These are phyloP conservation scores for Papilio gigon DNA, from an alignment of 2,888 invertebrate genomes.

Conservation along the genomic window DNA sequence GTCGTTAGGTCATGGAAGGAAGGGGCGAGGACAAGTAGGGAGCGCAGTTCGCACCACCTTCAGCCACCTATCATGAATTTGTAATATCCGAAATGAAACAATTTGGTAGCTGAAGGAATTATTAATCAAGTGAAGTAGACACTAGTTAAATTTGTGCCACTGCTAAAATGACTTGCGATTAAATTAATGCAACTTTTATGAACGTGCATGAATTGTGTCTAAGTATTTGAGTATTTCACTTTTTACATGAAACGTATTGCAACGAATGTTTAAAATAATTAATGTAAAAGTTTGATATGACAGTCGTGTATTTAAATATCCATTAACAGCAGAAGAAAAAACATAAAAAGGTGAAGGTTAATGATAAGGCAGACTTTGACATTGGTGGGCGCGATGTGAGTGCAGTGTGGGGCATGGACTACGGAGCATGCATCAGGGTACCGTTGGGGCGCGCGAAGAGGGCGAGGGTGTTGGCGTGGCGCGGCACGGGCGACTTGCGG, in stretches of 20 bases:
- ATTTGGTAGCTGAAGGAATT: constrained; percentile 47
- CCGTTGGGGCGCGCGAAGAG: constrained; percentile 77
- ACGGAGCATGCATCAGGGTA: constrained; percentile 57
- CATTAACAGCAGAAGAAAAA: not conserved
- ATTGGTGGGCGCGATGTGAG: constrained; percentile 51
- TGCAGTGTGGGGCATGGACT: constrained; percentile 44
- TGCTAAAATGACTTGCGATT: constrained; percentile 8
- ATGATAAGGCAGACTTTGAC: constrained; percentile 65
- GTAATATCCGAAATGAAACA: constrained; percentile 48
- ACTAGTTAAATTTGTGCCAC: not conserved
- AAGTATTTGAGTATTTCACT: not conserved
- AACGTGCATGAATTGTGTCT: not conserved
- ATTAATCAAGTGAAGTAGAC: constrained; percentile 33
- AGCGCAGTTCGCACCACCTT: constrained; percentile 12
- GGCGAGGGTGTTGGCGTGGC: constrained; percentile 72
- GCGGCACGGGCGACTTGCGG: constrained; percentile 77
- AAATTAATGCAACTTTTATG: constrained; percentile 33
- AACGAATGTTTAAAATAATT: no score
- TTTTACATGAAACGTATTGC: not conserved
- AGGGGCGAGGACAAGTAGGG: constrained; percentile 7
- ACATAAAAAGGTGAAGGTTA: constrained; percentile 28
- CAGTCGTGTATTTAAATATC: not conserved
- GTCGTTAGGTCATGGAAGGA: constrained; percentile 25
- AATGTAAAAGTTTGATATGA: not conserved
- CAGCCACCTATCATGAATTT: constrained; percentile 53